A percentile compares a stretch with the other conserved stretches of the same genome.
phyloP scores from a whole-genome alignment of 2,113 vertebrate species.

The Bettongia penicillata region DNA sequence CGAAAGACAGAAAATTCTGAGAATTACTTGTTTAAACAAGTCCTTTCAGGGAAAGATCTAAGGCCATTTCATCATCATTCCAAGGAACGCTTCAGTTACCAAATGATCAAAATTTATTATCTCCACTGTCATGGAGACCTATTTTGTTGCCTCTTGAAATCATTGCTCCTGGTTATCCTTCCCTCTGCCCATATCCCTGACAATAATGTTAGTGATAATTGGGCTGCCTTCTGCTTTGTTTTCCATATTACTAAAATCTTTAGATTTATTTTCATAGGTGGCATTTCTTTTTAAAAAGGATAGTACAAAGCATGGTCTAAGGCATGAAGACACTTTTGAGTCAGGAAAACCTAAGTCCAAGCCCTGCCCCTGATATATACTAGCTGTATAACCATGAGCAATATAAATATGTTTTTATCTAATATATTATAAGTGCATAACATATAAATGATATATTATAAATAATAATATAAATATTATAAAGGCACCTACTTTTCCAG shows the following conservation, averaged over 20 bases:
- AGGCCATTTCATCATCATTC: not conserved
- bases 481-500: too few relatives aligned
- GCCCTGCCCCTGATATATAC: not conserved
- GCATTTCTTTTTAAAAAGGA: not conserved
- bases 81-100: not conserved
- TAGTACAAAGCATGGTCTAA: not conserved
- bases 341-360: not conserved
- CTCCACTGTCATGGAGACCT: not conserved
- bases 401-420: too few relatives aligned
- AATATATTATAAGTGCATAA: too few relatives aligned
- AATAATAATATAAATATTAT: too few relatives aligned
- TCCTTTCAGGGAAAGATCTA: not conserved
- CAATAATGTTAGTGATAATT: not conserved
- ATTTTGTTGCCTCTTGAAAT: not conserved
- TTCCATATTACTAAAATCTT: not conserved
- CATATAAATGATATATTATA: too few relatives aligned
- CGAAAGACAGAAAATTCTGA: slow-evolving; percentile 9
- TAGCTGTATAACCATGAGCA: not conserved
- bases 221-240: not conserved
- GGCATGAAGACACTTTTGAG: not conserved
- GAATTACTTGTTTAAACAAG: slow-evolving; percentile 8
- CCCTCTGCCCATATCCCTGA: not conserved
- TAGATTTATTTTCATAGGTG: not conserved
- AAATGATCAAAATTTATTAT: not conserved
- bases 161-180: not conserved